These are phyloP conservation scores for Rhinogobio ventralis DNA, from an alignment of 2,797 vertebrate genomes.

Conservation along the genomic window DNA sequence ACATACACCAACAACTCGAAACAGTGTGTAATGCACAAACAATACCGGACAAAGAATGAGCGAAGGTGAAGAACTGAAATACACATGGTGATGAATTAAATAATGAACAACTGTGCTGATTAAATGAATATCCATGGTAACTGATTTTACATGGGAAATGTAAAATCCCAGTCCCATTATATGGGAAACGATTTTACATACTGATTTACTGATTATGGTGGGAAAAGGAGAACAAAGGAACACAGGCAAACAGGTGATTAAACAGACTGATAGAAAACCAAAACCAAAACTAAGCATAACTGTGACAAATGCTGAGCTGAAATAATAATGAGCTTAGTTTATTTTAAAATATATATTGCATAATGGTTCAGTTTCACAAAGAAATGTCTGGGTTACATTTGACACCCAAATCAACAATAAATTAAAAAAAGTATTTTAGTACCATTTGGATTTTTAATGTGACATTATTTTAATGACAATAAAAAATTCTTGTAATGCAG, in stretches of 20 bases:
- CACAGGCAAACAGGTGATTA: not conserved
- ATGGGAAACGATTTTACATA: too few species aligned
- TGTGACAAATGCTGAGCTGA: not conserved
- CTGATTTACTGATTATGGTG: too few species aligned
- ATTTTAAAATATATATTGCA: not conserved
- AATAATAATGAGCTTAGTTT: not conserved
- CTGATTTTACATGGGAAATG: too few species aligned
- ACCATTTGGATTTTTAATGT: not conserved
- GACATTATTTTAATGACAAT: not conserved
- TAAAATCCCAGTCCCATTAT: too few species aligned
- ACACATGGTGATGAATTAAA: not conserved
- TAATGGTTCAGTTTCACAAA: not conserved
- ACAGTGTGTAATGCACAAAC: not conserved
- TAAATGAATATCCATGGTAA: not conserved
- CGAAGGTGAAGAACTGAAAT: too few species aligned
- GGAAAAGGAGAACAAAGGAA: not conserved
- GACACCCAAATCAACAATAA: not conserved
- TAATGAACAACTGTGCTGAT: not conserved
- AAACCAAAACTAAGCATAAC: not conserved
- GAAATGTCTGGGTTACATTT: not conserved
- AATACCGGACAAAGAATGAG: not conserved
- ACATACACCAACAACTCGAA: not conserved
- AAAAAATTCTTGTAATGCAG: not conserved
- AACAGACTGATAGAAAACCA: not conserved
- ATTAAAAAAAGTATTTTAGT: not conserved